Percentiles rank a stretch among this genome's conserved stretches.
Conservation (phyloP, 2,113 vertebrate genomes). For the Perca flavescens region DNA sequence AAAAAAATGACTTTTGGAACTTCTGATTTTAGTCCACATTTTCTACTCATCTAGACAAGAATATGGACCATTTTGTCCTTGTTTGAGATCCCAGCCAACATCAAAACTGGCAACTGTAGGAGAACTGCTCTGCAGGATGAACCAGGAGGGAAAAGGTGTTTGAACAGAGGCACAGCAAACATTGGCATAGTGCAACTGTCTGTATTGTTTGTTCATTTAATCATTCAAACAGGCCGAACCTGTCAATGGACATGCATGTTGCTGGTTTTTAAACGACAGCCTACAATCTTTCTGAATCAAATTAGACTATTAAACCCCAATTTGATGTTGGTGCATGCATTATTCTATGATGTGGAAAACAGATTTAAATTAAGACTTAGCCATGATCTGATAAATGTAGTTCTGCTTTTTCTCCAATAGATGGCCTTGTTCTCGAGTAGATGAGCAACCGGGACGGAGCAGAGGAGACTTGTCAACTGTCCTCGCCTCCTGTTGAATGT, state of each 20-base stretch:
- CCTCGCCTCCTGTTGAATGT: background rate
- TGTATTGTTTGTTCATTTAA: background rate
- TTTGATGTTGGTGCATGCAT: background rate
- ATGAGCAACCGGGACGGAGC: constrained; percentile 23
- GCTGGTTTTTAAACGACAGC: background rate
- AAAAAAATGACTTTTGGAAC: background rate
- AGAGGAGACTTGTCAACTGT: background rate
- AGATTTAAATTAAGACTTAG: background rate
- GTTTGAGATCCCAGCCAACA: background rate
- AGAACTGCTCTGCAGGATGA: background rate
- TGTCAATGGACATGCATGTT: background rate
- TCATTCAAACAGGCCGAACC: background rate
- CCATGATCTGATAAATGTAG: constrained; percentile 22
- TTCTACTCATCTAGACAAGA: background rate
- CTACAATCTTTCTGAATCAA: background rate
- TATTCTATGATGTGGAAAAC: background rate
- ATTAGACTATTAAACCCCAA: background rate
- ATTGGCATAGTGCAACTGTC: background rate
- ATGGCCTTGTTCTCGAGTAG: constrained; percentile 74
- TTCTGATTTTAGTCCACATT: background rate
- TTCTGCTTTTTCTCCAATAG: constrained; percentile 70
- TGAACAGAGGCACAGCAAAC: constrained; percentile 15
- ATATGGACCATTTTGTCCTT: background rate
- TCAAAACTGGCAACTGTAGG: background rate
- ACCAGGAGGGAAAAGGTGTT: background rate